Percentiles rank a stretch among this genome's conserved stretches.
phyloP scores from a whole-genome alignment of 2,888 invertebrate species.

The Gisinianus flammeolus region DNA sequence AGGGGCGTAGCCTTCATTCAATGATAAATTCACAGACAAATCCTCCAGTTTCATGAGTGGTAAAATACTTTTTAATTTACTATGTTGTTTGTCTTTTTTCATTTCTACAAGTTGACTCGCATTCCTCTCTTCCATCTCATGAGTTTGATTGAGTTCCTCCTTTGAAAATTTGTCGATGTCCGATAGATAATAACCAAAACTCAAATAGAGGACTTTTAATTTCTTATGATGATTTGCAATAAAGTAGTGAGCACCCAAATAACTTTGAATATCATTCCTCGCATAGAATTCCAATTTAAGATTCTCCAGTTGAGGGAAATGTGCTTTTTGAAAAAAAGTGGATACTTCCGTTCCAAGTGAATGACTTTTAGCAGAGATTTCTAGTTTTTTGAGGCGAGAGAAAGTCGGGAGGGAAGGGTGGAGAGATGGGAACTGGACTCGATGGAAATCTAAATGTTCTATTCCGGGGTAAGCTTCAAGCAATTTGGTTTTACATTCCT shows the following conservation, averaged over 20 bases:
- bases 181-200: slow-evolving; percentile 31
- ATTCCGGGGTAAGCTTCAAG: slow-evolving; percentile 12
- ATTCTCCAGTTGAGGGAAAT: slow-evolving; percentile 43
- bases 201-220: neutral
- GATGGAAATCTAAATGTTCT: slow-evolving; percentile 7
- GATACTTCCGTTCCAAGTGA: neutral
- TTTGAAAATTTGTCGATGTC: slow-evolving; percentile 21
- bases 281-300: slow-evolving; percentile 48
- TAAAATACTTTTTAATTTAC: neutral
- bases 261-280: slow-evolving; percentile 16
- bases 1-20: slow-evolving; percentile 20
- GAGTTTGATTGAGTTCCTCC: neutral
- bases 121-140: neutral
- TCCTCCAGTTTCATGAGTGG: slow-evolving; percentile 7
- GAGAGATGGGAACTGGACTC: neutral
- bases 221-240: slow-evolving; percentile 13
- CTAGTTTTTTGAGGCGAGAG: neutral
- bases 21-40: neutral
- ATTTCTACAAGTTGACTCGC: neutral
- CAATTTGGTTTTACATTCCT: slow-evolving; percentile 1
- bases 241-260: slow-evolving; percentile 32
- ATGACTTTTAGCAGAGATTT: slow-evolving; percentile 10
- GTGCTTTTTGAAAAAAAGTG: slow-evolving; percentile 25
- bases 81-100: neutral
- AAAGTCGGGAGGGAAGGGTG: neutral